These are phyloP conservation scores for Tanytarsus gracilentus DNA, from an alignment of 2,888 invertebrate genomes.

Conservation along the genomic window DNA sequence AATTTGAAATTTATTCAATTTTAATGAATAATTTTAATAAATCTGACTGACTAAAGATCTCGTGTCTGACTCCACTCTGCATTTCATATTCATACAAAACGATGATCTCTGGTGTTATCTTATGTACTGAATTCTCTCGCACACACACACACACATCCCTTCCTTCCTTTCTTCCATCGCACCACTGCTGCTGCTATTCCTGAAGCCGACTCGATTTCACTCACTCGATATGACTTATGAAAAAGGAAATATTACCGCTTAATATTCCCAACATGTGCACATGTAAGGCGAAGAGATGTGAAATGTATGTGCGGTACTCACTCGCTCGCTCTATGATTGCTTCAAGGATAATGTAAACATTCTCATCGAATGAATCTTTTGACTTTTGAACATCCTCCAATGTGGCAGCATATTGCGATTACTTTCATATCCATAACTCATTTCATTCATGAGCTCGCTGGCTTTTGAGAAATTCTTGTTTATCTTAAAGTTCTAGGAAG, in stretches of 20 bases:
- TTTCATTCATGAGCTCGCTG: not conserved
- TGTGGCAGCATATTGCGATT: no score
- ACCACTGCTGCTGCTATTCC: not conserved
- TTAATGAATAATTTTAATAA: no score
- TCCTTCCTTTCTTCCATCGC: not conserved
- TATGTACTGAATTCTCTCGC: no score
- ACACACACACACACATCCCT: no score
- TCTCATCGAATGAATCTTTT: not conserved
- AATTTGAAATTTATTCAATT: no score
- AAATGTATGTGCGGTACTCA: not conserved
- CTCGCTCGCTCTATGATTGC: no score
- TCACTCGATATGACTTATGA: not conserved
- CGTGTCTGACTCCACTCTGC: no score
- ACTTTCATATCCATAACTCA: not conserved
- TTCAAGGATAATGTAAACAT: slow-evolving; percentile 9
- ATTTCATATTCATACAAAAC: no score
- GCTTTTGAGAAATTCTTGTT: no score
- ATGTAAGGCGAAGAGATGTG: slow-evolving; percentile 1
- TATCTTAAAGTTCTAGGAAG: no score
- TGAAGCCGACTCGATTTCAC: not conserved
- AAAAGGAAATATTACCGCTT: not conserved
- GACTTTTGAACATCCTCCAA: not conserved
- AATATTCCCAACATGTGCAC: slow-evolving; percentile 19
- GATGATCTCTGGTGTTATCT: no score
- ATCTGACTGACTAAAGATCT: no score